Evolutionary conservation across 2,888 invertebrate genomes (phyloP).

Genomic region (Rotaria magnacalcarata): DNA sequence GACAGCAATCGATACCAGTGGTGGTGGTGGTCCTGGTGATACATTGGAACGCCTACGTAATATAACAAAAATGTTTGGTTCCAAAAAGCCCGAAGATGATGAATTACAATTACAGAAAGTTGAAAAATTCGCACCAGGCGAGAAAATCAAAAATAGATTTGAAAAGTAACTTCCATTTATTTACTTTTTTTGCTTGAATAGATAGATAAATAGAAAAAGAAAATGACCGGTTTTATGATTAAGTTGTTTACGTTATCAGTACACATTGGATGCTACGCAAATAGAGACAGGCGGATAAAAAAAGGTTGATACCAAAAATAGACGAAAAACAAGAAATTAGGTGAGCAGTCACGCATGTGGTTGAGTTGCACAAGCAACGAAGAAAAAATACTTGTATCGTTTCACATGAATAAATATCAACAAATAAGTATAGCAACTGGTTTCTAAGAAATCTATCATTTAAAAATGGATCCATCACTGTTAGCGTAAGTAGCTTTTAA

Average conservation of each 20-base stretch:
- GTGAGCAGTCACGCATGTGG: background rate
- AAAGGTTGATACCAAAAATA: background rate
- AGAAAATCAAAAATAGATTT: constrained; percentile 6
- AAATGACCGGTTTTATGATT: background rate
- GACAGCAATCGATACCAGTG: background rate
- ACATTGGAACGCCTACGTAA: constrained; percentile 11
- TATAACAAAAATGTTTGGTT: constrained; percentile 17
- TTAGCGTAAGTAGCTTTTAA: background rate
- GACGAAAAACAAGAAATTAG: background rate
- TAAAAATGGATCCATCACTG: background rate
- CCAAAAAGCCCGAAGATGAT: background rate
- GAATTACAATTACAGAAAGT: background rate
- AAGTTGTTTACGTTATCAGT: background rate
- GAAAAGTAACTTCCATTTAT: background rate
- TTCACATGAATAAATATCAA: background rate
- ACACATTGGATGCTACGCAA: background rate
- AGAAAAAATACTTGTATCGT: background rate
- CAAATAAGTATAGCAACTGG: background rate
- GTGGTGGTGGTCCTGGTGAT: background rate
- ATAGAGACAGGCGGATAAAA: background rate
- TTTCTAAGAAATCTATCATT: background rate
- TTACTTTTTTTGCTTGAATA: background rate
- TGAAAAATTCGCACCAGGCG: background rate
- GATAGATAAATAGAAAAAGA: background rate
- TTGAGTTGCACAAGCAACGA: background rate